Conservation (phyloP, 2,113 vertebrate genomes). For the Cebidichthys violaceus region DNA sequence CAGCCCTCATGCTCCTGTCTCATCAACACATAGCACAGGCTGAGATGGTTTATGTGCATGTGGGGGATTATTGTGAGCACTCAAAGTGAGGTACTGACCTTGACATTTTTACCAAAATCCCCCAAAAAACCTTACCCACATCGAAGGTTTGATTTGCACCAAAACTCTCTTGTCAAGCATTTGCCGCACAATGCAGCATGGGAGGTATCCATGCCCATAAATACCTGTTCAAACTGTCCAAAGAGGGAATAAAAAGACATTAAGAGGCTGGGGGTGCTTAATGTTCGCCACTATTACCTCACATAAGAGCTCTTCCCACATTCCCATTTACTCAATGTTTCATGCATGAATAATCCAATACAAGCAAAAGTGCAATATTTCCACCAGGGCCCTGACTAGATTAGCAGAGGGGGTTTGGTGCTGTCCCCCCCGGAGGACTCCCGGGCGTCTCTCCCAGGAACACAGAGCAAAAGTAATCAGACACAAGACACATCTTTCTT, state of each 20-base stretch:
- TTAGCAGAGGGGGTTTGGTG: constrained; percentile 49
- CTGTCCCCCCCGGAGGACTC: constrained; percentile 55
- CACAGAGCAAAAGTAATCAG: constrained; percentile 76
- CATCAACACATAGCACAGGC: constrained; percentile 56
- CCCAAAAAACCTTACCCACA: background rate
- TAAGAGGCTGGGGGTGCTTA: constrained; percentile 43
- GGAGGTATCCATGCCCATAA: constrained; percentile 24
- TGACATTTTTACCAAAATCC: constrained; percentile 37
- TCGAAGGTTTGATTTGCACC: constrained; percentile 19
- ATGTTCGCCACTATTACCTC: constrained; percentile 71
- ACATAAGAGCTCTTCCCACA: constrained; percentile 73
- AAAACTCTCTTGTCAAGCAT: constrained; percentile 21
- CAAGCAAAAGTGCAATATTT: constrained; percentile 74
- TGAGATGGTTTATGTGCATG: constrained; percentile 40
- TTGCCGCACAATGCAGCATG: constrained; percentile 11
- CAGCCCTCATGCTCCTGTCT: constrained; percentile 63
- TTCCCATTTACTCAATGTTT: constrained; percentile 73
- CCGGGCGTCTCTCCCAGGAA: constrained; percentile 68
- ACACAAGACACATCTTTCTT: constrained; percentile 79
- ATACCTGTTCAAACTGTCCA: constrained; percentile 39
- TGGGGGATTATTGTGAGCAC: constrained; percentile 11
- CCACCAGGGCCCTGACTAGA: constrained; percentile 50
- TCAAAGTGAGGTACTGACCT: constrained; percentile 42
- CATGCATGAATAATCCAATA: constrained; percentile 78
- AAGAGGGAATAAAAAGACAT: constrained; percentile 26